These are phyloP conservation scores for Orestias chungarensis DNA, from an alignment of 2,797 vertebrate species.

Conservation along the genomic window DNA sequence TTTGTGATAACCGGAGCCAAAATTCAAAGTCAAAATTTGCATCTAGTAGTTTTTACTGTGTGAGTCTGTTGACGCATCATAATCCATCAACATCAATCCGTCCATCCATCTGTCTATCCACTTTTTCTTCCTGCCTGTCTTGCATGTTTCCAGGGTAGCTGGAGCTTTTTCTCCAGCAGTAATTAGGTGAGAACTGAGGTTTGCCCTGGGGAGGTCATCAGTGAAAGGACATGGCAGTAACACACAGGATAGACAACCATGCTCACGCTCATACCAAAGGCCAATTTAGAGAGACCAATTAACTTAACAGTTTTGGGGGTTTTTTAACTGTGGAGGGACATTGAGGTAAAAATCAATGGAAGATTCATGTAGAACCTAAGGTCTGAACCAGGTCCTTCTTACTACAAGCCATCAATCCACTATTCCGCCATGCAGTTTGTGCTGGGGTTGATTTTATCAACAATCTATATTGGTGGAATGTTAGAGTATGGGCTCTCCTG, in stretches of 20 bases:
- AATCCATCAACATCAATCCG: neutral
- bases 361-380: too few relatives aligned
- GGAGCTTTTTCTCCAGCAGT: too few relatives aligned
- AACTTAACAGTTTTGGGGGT: neutral
- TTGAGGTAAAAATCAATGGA: neutral
- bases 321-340: neutral
- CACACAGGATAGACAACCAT: neutral
- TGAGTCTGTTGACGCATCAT: too few relatives aligned
- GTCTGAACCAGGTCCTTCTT: neutral
- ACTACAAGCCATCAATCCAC: neutral
- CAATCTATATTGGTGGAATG: too few relatives aligned
- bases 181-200: neutral
- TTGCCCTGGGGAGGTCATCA: neutral
- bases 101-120: too few relatives aligned
- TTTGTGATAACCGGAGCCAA: too few relatives aligned
- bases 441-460: neutral
- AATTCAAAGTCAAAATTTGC: too few relatives aligned
- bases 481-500: too few relatives aligned
- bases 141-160: neutral
- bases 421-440: too few relatives aligned
- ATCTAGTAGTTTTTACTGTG: too few relatives aligned
- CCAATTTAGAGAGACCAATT: neutral
- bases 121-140: neutral
- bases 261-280: neutral
- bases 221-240: neutral